A percentile compares a stretch with the other conserved stretches of the same genome.
Evolutionary conservation across 2,888 invertebrate species (phyloP).

Genomic region (Hemaris fuciformis): DNA sequence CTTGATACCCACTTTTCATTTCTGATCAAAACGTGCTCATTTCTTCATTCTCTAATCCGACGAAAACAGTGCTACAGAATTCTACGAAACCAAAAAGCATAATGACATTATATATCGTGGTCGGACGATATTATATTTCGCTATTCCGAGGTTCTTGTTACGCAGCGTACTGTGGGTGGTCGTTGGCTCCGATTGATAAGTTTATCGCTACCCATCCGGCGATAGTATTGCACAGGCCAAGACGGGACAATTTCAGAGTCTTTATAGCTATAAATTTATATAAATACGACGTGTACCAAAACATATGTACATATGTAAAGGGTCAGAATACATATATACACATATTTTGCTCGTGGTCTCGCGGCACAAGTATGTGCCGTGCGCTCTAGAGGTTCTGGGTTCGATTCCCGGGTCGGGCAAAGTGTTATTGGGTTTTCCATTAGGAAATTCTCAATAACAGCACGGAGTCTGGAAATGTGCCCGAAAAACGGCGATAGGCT

Average conservation of each 20-base stretch:
- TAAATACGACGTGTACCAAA: no score
- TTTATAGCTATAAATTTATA: no score
- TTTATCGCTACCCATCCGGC: slow-evolving; percentile 27
- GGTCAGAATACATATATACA: no score
- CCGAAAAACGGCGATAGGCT: no score
- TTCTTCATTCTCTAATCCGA: neutral
- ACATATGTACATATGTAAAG: no score
- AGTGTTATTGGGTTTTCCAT: no score
- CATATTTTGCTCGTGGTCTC: no score
- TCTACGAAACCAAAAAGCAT: neutral
- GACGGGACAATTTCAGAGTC: neutral
- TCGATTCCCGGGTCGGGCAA: no score
- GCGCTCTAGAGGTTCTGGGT: no score
- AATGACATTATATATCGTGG: neutral
- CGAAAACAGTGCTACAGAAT: neutral
- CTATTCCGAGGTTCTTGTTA: slow-evolving; percentile 18
- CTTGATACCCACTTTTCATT: neutral
- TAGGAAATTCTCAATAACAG: no score
- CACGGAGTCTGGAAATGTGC: no score
- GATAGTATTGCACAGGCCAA: slow-evolving; percentile 17
- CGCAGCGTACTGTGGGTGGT: slow-evolving; percentile 25
- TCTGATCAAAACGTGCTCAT: neutral
- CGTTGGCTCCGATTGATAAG: slow-evolving; percentile 19
- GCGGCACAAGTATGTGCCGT: no score
- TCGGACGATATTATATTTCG: slow-evolving; percentile 25